Base-by-base conservation (phyloP, 2,797 vertebrate genomes). In the Melanotaenia pygmaea region DNA sequence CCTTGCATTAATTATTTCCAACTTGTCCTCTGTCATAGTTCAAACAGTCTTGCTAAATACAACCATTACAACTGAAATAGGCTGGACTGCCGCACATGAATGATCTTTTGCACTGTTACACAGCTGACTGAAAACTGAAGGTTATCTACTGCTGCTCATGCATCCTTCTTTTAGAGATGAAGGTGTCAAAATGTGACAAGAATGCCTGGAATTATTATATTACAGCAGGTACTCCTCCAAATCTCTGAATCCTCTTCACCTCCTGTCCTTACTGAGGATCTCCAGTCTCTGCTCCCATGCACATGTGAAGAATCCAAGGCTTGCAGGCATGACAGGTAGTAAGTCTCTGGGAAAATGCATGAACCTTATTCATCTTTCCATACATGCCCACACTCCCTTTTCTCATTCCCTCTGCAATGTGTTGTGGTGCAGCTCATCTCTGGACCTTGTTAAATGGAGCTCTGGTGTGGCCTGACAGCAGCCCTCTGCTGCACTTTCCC, bases 381-480 rank as follows among this genome's bases (percentile, higher is more conserved):
- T 69, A 69, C 72, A 24, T 51, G 74, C 61, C 68, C 28, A 8
- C 77, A 64, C 72, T 50, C 74, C 74, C 61, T 63, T 66, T 70
- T 67, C 85, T 84, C 79, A 83, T 87, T 88, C 30, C 83, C 80
- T 73, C 67, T 83, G 89, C 86, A 87, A 77, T 80, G 88, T 86
- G 82, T 87, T 87, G 76, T 81, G 83, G 84, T 86, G 86, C 84
- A 79, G 89, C 90, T 92, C 91, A 89, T 93, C 88, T 88, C 86
- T 89, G 91, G 90, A 92, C 92, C 93, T 94, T 94, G 93, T 94
- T 94, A 94, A 94, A 94, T 80, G 87, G 88, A 92, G 91, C 92
- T 91, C 85, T 92, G 92, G 91, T 91, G 92, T 92, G 91, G 91
- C 92, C 91, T 94, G 93, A 94, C 94, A 94, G 93, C 88, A 89